Base-by-base conservation (phyloP, 2,113 vertebrate species). In the Phyllostomus discolor region DNA sequence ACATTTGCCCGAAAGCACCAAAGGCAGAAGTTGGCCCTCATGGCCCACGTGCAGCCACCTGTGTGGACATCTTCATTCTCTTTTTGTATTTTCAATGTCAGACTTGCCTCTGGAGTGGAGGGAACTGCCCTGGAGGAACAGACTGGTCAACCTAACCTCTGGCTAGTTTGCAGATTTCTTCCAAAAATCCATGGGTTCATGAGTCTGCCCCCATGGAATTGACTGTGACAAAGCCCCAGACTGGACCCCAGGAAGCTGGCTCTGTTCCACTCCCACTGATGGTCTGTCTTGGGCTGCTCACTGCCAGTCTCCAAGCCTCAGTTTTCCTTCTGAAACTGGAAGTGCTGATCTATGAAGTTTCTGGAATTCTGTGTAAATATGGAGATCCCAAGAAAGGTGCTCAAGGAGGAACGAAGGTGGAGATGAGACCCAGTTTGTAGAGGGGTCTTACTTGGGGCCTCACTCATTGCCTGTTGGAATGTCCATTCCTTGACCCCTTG, bases 181-280 rank as follows among this genome's bases (percentile, higher is more conserved):
- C 1, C 19, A 57, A 81, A 83, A 66, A 46, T 31, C 50, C 70
- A n/a, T n/a, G 0, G 5, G 5, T 12, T 7, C 14, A 0, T 14
- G 1, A 17, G 14, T n/a, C 43, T 35, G 67, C 54, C 75, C 62
- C 35, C 26, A 1, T 2, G 75, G 64, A 33, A 3, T 33, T 16
- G 54, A 64, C 41, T 3, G 20, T 70, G 31, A 22, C 35, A 15
- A 28, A 72, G 64, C 20, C 46, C n/a, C 1, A 2, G 26, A 8
- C 66, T 9, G 35, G 28, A 17, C 10, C 54, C 17, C 46, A 26
- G 83, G 66, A 87, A 57, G 38, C 50, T 85, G 67, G 15, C 38
- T 33, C 38, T 73, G 19, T 38, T 52, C 9, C 20, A 24, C 3
- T 80, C 28, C 16, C 20, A 28, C 35, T 35, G 24, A 43, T 0